These are phyloP conservation scores for Poeciliopsis prolifica DNA, from an alignment of 2,113 vertebrate genomes.

Conservation along the genomic window DNA sequence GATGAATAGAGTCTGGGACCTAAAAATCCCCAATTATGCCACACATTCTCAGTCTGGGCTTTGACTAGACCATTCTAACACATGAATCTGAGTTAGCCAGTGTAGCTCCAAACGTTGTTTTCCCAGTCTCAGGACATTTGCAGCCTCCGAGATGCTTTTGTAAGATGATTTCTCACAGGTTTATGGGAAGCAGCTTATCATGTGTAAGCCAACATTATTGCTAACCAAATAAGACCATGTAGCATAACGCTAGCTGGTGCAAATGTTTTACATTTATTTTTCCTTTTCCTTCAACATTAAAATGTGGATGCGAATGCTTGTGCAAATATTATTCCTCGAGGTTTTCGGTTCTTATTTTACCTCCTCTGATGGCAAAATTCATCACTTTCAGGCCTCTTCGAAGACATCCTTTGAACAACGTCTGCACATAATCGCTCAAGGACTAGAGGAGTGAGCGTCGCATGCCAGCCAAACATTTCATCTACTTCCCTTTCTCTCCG, in stretches of 20 bases:
- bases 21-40: no score
- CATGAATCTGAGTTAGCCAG: no score
- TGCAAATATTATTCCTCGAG: slow-evolving; percentile 17
- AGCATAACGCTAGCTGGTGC: no score
- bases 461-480: slow-evolving; percentile 36
- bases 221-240: no score
- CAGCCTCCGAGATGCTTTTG: neutral
- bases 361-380: slow-evolving; percentile 62
- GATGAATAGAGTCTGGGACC: no score
- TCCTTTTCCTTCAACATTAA: neutral
- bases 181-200: no score
- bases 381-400: slow-evolving; percentile 52
- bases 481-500: slow-evolving; percentile 11
- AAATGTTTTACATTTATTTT: neutral
- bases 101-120: no score
- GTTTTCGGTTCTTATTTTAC: slow-evolving; percentile 34
- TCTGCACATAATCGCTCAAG: slow-evolving; percentile 53
- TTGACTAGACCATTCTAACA: no score
- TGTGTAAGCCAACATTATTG: no score
- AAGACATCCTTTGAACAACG: slow-evolving; percentile 58
- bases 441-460: slow-evolving; percentile 51
- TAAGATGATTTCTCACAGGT: no score
- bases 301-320: neutral
- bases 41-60: no score
- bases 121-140: neutral